These are phyloP conservation scores for Takifugu rubripes DNA, from an alignment of 2,797 vertebrate species.

Conservation along the genomic window DNA sequence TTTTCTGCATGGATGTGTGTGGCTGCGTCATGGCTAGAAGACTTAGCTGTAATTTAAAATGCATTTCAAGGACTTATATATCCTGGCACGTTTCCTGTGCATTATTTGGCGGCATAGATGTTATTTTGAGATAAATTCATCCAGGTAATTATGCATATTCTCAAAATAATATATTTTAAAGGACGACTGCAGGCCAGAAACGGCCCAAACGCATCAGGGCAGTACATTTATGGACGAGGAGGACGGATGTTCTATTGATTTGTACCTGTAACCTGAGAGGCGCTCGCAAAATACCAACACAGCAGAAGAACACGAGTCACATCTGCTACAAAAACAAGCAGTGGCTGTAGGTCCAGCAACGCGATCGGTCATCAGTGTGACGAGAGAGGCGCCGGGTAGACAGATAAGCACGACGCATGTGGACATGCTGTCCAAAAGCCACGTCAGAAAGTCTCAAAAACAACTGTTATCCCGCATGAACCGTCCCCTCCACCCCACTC, in stretches of 20 bases:
- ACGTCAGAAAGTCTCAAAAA: conserved; percentile 24
- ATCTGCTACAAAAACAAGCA: conserved; percentile 3
- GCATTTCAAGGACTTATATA: no score
- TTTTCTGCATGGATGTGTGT: conserved; percentile 8
- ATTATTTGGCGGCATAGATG: not conserved
- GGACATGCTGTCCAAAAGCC: conserved; percentile 37
- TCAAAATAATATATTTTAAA: conserved; percentile 8
- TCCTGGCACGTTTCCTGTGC: not conserved
- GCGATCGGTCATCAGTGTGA: conserved; percentile 5
- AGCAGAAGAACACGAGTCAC: conserved; percentile 40
- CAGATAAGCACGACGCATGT: not conserved
- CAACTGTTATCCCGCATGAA: conserved; percentile 48
- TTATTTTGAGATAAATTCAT: conserved; percentile 1
- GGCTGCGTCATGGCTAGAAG: no score
- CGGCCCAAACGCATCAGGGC: conserved; percentile 33
- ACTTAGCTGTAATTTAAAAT: no score
- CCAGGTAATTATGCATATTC: conserved; percentile 12
- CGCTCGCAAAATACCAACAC: conserved; percentile 57
- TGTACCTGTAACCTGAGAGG: conserved; percentile 65
- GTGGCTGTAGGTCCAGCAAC: not conserved
- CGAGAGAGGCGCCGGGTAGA: conserved; percentile 5
- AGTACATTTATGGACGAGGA: conserved; percentile 52
- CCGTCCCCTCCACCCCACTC: not conserved
- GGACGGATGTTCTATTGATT: conserved; percentile 65
- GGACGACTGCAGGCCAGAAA: not conserved